Evolutionary conservation across 2,888 invertebrate genomes (phyloP).

Genomic region (Drosophila pseudotakahashii): DNA sequence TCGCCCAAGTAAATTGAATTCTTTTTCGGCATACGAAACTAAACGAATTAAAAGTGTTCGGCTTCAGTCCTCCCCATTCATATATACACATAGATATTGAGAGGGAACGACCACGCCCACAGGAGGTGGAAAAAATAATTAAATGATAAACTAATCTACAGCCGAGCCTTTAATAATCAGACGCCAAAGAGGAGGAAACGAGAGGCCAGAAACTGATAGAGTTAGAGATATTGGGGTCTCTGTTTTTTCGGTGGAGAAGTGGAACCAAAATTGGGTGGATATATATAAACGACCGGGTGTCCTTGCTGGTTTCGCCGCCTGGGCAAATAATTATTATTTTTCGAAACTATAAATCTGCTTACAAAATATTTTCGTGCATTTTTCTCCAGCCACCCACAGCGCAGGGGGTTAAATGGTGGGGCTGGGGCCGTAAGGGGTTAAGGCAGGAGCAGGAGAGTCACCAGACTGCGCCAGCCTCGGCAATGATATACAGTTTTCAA

Average conservation of each 20-base stretch:
- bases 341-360: slow-evolving; percentile 78
- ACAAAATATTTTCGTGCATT: slow-evolving; percentile 68
- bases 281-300: slow-evolving; percentile 18
- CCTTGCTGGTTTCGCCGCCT: slow-evolving; percentile 50
- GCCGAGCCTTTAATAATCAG: slow-evolving; percentile 75
- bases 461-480: slow-evolving; percentile 44
- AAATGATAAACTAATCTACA: slow-evolving; percentile 83
- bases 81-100: slow-evolving; percentile 2
- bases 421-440: background rate
- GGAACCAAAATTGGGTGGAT: slow-evolving; percentile 1
- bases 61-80: slow-evolving; percentile 3
- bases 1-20: slow-evolving; percentile 62
- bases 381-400: slow-evolving; percentile 47
- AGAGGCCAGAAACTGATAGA: slow-evolving; percentile 40
- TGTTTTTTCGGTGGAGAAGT: slow-evolving; percentile 6
- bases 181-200: slow-evolving; percentile 23
- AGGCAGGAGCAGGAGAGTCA: background rate
- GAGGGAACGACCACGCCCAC: slow-evolving; percentile 15
- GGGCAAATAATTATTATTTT: slow-evolving; percentile 77
- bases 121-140: slow-evolving; percentile 77
- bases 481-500: slow-evolving; percentile 75
- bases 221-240: slow-evolving; percentile 32
- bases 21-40: slow-evolving; percentile 70
- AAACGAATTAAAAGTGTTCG: slow-evolving; percentile 71
- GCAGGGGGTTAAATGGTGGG: slow-evolving; percentile 1